Conservation (phyloP, 2,797 vertebrate species). For the Anabas testudineus region DNA sequence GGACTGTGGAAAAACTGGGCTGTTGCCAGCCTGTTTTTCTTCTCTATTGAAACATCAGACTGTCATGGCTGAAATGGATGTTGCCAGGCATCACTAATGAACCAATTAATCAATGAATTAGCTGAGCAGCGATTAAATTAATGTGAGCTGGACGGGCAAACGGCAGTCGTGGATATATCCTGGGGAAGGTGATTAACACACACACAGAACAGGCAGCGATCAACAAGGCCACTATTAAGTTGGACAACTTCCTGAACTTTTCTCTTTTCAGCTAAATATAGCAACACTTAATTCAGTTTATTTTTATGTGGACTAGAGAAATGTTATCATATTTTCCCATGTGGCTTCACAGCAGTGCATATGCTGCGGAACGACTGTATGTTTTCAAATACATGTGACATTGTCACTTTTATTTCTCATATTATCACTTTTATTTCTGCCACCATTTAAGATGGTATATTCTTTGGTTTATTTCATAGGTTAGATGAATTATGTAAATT, state of each 20-base stretch:
- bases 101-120: slow-evolving; percentile 87
- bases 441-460: not conserved
- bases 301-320: slow-evolving; percentile 45
- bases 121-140: slow-evolving; percentile 84
- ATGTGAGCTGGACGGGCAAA: slow-evolving; percentile 76
- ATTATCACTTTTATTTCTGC: not conserved
- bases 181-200: slow-evolving; percentile 79
- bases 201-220: slow-evolving; percentile 75
- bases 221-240: slow-evolving; percentile 78
- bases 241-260: slow-evolving; percentile 79
- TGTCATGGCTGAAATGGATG: slow-evolving; percentile 81
- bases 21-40: slow-evolving; percentile 76
- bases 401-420: not conserved
- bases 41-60: slow-evolving; percentile 83
- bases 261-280: slow-evolving; percentile 72
- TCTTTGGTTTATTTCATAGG: not conserved
- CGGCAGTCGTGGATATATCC: slow-evolving; percentile 81
- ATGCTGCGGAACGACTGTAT: slow-evolving; percentile 11
- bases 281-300: slow-evolving; percentile 64
- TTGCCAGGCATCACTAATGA: slow-evolving; percentile 86
- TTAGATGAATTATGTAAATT: slow-evolving; percentile 6
- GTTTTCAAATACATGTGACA: slow-evolving; percentile 31
- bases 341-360: slow-evolving; percentile 36
- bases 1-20: slow-evolving; percentile 75
- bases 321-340: slow-evolving; percentile 54